Evolutionary conservation across 2,797 vertebrate genomes (phyloP).

Genomic region (Pyrocephalus nanus): DNA sequence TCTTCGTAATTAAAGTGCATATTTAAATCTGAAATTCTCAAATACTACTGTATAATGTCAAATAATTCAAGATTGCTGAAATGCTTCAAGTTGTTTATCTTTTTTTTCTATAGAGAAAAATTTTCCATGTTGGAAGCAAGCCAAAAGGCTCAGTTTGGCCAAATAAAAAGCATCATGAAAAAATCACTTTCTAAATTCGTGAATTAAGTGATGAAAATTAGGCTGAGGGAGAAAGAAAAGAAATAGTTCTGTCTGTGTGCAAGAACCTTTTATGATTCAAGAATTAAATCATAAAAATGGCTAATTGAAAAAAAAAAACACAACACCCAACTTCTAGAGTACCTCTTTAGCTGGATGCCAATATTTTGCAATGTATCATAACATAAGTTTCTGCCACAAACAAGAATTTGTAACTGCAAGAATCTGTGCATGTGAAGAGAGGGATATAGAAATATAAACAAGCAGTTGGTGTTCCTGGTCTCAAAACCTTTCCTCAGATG

Average conservation of each 20-base stretch:
- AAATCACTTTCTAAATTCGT: background rate
- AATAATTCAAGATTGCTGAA: background rate
- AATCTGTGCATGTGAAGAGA: background rate
- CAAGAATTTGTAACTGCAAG: background rate
- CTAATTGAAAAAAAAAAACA: background rate
- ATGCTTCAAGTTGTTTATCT: accelerated
- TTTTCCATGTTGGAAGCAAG: background rate
- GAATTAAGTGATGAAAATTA: background rate
- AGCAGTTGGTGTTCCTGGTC: background rate
- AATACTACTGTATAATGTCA: background rate
- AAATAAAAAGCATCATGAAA: background rate
- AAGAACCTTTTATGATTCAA: background rate
- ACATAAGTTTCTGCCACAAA: background rate
- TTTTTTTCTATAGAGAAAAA: background rate
- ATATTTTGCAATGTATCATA: background rate
- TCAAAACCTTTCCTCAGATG: background rate
- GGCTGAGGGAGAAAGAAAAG: background rate
- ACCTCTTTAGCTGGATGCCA: background rate
- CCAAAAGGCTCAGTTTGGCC: background rate
- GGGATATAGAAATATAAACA: background rate
- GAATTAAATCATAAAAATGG: background rate
- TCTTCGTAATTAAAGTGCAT: background rate
- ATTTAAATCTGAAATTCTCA: background rate
- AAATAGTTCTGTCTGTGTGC: background rate
- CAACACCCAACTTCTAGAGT: background rate